A percentile compares a stretch with the other conserved stretches of the same genome.
Conservation (phyloP, 2,888 invertebrate genomes). For the Anthrax anthrax region DNA sequence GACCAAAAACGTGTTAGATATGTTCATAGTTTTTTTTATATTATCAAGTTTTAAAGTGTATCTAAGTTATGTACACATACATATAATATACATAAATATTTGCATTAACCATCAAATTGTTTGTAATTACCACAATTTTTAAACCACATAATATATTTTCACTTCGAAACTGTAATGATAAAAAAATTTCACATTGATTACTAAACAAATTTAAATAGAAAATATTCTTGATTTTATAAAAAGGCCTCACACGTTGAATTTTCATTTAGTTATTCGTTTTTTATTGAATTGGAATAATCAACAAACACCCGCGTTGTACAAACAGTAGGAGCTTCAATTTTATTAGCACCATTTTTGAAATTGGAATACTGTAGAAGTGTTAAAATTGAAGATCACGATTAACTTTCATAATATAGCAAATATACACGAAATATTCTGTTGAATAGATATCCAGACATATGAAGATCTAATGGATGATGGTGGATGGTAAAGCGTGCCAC, state of each 20-base stretch:
- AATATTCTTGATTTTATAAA: not conserved
- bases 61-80: too few species aligned
- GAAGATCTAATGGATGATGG: not conserved
- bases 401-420: not conserved
- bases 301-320: constrained; percentile 6
- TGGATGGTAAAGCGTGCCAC: constrained; percentile 8
- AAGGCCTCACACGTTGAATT: not conserved
- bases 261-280: not conserved
- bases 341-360: constrained; percentile 2
- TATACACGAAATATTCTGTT: not conserved
- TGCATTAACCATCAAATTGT: too few species aligned
- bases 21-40: too few species aligned
- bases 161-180: too few species aligned
- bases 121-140: too few species aligned
- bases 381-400: constrained; percentile 7
- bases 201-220: too few species aligned
- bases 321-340: constrained; percentile 4
- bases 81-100: too few species aligned
- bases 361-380: not conserved
- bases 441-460: not conserved
- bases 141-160: too few species aligned
- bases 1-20: too few species aligned
- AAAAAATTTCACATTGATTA: too few species aligned
- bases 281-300: not conserved
- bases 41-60: too few species aligned